phyloP scores from a whole-genome alignment of 2,888 invertebrate genomes.

The Tyria jacobaeae region DNA sequence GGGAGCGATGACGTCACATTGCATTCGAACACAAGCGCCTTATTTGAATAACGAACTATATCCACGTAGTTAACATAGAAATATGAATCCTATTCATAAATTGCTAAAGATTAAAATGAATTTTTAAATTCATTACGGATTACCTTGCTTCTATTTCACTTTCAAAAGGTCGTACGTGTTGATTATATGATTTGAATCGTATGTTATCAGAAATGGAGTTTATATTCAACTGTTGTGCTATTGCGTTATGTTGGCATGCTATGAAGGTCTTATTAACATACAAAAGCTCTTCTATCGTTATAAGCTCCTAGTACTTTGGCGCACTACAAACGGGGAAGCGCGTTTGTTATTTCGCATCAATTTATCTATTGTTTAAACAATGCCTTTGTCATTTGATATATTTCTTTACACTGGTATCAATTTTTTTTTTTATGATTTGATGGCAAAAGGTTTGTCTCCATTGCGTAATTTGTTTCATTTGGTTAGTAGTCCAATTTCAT shows the following conservation, averaged over 20 bases:
- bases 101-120: constrained; percentile 29
- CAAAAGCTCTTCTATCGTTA: constrained; percentile 49
- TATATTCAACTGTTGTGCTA: constrained; percentile 40
- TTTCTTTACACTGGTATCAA: no score
- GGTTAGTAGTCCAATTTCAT: no score
- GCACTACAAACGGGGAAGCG: constrained; percentile 29
- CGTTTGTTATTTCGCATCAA: constrained; percentile 14
- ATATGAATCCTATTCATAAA: constrained; percentile 27
- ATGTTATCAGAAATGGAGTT: constrained; percentile 39
- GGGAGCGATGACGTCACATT: constrained; percentile 71
- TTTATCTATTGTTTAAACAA: constrained; percentile 8
- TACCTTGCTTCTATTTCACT: constrained; percentile 48
- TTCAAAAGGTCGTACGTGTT: constrained; percentile 37
- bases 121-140: constrained; percentile 36
- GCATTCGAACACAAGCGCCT: constrained; percentile 62
- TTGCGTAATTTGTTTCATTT: no score
- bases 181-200: constrained; percentile 48
- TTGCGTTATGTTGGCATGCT: constrained; percentile 52
- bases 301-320: constrained; percentile 47
- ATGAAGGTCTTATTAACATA: constrained; percentile 55
- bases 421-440: no score
- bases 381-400: neutral
- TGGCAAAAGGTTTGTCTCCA: no score
- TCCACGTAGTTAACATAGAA: constrained; percentile 19
- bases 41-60: constrained; percentile 51